Base-by-base conservation (phyloP, 2,888 invertebrate species). In the Agonopterix subpropinquella region DNA sequence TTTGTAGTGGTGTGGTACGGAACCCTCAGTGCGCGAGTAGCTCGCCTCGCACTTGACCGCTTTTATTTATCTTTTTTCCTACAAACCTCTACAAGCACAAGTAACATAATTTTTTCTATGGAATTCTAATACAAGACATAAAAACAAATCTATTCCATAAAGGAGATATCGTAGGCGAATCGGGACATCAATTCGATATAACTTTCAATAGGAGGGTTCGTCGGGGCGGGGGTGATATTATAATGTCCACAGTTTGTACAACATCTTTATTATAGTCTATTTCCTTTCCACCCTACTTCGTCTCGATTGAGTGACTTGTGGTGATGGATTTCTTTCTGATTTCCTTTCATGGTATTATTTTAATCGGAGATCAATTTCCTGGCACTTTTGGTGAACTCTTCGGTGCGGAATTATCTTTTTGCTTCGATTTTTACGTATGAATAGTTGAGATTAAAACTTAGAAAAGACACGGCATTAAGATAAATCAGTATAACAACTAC, bases 201-300 rank as follows among this genome's bases (percentile, higher is more conserved):
- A 67, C 64, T 65, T 65, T 67, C 67, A 66, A 68, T 68, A 67
- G 60, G 63, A 56, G 60, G 69, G 60, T 71, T 65, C 62, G 50
- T 62, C 57, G 57, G 56, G 52, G 57, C 68, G 65, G 67, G 71
- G 70, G 69, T 58, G 62, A 67, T 70, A 68, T 75, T 73, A 65
- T 75, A 80, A 80, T 72, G 70, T 73, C 68, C 59, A 64, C 53
- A 55, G 53, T 66, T 70, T 68, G 62, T 71, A 55, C 58, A 64
- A 69, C 65, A 68, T 70, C 67, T 74, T 73, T 68, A 70, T 73
- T 62, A 67, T 64, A 67, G 59, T 62, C 61, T 57, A 60, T 63
- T 62, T 59, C 65, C 55, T 59, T 56, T 50, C 41, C 18, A 42
- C 52, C 45, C 50, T 52, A 57, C 52, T 62, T 67, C 64, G 28